Base-by-base conservation (phyloP, 2,113 vertebrate species). In the Sialia sialis region DNA sequence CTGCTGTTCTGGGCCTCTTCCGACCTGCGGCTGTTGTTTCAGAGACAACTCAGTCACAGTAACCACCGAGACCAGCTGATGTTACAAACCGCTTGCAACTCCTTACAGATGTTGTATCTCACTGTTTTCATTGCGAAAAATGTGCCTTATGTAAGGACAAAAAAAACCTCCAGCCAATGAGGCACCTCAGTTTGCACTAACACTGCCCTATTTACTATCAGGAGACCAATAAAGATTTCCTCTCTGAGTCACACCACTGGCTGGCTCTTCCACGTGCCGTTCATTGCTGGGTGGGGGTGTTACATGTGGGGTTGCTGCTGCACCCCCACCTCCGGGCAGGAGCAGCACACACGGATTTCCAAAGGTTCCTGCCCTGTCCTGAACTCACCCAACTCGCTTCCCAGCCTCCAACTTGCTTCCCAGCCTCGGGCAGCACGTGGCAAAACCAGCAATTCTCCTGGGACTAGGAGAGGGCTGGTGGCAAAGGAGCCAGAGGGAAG, bases 121-220 rank as follows among this genome's bases (percentile, higher is more conserved):
- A 23, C 77, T 46, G 44, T 92, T 90, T 83, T 90, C 51, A 91
- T 81, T 59, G 73, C 56, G 15, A 72, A 77, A 68, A 64, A 38
- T 5, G 56, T 91, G 82, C 87, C 95, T 54, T 95, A 83, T 22
- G 66, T 77, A 93, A 94, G 75, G 80, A 69, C 48, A 59, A 81
- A 72, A 43, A 41, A 79, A 68, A 5, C 0, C 0, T 8, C 69
- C 82, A 79, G 89, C 89, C 90, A 80, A 19, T 6, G 36, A 94
- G 94, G 94, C 97, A 87, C 36, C 96, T 95, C 94, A 63, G 90
- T 97, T 88, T 97, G 95, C 97, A 98, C 96, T 97, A 97, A 97
- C 94, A 75, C 94, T 94, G 95, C 92, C 90, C 78, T 90, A 9
- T 69, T 96, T 94, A 89, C 58, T 94, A 21, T 84, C 77, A 55